A percentile compares a stretch with the other conserved stretches of the same genome.
These are phyloP conservation scores for Tipula unca DNA, from an alignment of 2,888 invertebrate species.

Conservation along the genomic window DNA sequence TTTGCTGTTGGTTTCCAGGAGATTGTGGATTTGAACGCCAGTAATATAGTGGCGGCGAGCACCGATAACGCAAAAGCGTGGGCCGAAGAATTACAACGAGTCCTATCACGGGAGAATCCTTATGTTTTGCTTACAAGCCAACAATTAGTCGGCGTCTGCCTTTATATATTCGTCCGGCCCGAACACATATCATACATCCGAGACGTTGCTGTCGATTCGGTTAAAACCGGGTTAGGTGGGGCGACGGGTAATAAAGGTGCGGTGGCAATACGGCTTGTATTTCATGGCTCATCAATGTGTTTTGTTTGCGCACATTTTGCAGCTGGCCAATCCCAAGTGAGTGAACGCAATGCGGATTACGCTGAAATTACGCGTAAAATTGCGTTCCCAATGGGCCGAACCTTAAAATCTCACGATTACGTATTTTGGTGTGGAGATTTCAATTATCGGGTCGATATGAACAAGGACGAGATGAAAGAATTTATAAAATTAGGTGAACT, in stretches of 20 bases:
- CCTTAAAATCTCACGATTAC: constrained; percentile 91
- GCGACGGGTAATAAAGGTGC: constrained; percentile 94
- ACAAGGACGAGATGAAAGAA: constrained; percentile 86
- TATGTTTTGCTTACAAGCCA: constrained; percentile 89
- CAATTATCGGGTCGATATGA: constrained; percentile 94
- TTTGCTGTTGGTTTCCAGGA: constrained; percentile 98
- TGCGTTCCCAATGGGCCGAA: constrained; percentile 84
- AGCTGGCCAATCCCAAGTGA: constrained; percentile 93
- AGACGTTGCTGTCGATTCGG: constrained; percentile 90
- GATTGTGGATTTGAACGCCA: constrained; percentile 97
- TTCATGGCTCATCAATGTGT: constrained; percentile 89
- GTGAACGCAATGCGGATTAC: constrained; percentile 93
- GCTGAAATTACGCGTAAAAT: constrained; percentile 89
- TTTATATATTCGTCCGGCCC: constrained; percentile 88
- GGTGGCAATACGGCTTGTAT: constrained; percentile 82
- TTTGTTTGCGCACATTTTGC: constrained; percentile 99
- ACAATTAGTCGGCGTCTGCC: constrained; percentile 94
- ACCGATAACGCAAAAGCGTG: constrained; percentile 84
- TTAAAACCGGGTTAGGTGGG: constrained; percentile 97
- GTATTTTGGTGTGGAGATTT: constrained; percentile 99
- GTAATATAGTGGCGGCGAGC: constrained; percentile 94
- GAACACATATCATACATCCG: constrained; percentile 80
- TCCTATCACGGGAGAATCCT: constrained; percentile 73
- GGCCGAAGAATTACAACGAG: constrained; percentile 91
- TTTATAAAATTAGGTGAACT: constrained; percentile 57